Base-by-base conservation (phyloP, 2,797 vertebrate genomes). In the Sebastes paucispinis region DNA sequence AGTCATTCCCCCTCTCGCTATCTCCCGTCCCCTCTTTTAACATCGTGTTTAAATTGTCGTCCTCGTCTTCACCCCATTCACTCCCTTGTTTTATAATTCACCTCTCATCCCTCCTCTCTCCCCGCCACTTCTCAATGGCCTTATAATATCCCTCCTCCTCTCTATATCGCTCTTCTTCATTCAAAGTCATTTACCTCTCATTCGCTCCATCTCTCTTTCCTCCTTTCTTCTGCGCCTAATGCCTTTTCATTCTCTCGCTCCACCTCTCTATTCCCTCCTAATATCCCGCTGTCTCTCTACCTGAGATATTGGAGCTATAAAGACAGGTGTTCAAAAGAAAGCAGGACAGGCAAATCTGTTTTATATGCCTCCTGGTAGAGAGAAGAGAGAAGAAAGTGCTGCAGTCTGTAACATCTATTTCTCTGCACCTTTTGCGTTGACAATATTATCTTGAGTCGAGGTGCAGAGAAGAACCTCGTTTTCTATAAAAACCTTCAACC, bases 291-390 rank as follows among this genome's bases (percentile, higher is more conserved):
- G 84, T 88, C 87, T 89, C 85, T 88, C 82, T 74, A 82, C 87
- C 90, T 92, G 87, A 91, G 88, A 91, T 91, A 93, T 91, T 89
- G 86, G 64, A 84, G 90, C 92, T 75, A 90, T 91, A 90, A 89
- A 88, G 92, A 90, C 92, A 91, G 92, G 91, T 93, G 92, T 92
- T 93, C 88, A 91, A 90, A 90, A 87, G 88, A 88, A 88, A 89
- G 86, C 72, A 27, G 77, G 79, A 70, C 80, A 77, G 73, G 91
- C 80, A 89, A 90, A 91, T 92, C 89, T 85, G 73, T 89, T 90
- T 93, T 80, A 82, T 86, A 84, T 82, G 81, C 77, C 88, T 91
- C 36, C 83, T 76, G 89, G 89, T 75, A 79, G 76, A 71, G 65
- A 24, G 68, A 27, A 31, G 79, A 64, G 22, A 78, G 68, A 65